A percentile compares a stretch with the other conserved stretches of the same genome.
Evolutionary conservation across 2,888 invertebrate genomes (phyloP).

Genomic region (Polylopha cassiicola): DNA sequence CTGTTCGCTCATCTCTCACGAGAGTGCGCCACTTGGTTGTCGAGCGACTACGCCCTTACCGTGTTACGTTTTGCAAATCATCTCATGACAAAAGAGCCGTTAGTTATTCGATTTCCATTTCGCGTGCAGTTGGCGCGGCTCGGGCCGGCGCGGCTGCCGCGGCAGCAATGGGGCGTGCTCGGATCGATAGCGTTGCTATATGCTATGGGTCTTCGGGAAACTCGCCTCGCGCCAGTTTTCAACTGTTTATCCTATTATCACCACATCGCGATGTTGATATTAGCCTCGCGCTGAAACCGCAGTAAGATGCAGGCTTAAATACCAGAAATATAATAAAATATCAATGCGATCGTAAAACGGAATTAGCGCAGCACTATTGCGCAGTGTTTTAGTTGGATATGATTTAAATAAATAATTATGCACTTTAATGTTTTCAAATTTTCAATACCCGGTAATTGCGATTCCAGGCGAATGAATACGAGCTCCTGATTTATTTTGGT

Average conservation of each 20-base stretch:
- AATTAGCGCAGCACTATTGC: not conserved
- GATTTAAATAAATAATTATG: conserved; percentile 3
- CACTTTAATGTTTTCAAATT: conserved; percentile 6
- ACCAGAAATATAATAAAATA: too few species aligned
- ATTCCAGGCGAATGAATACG: conserved; percentile 6
- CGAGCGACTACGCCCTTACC: conserved; percentile 64
- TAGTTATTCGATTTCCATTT: conserved; percentile 52
- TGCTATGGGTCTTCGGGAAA: conserved; percentile 44
- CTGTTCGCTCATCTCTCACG: conserved; percentile 71
- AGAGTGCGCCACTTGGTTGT: conserved; percentile 74
- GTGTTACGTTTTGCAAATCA: conserved; percentile 60
- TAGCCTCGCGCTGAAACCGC: conserved; percentile 15
- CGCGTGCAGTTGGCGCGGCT: conserved; percentile 39
- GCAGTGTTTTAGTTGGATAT: not conserved
- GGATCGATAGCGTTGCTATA: conserved; percentile 59
- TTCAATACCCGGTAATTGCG: conserved; percentile 11
- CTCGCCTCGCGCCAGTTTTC: conserved; percentile 60
- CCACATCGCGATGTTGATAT: conserved; percentile 33
- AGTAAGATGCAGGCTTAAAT: not conserved
- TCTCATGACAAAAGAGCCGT: conserved; percentile 44
- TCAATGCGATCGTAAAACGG: conserved; percentile 4
- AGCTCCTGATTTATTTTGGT: conserved; percentile 15
- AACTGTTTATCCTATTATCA: conserved; percentile 39
- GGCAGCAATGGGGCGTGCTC: conserved; percentile 59
- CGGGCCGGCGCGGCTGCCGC: conserved; percentile 29